Evolutionary conservation across 2,888 invertebrate genomes (phyloP).

Genomic region (Griposia aprilina): DNA sequence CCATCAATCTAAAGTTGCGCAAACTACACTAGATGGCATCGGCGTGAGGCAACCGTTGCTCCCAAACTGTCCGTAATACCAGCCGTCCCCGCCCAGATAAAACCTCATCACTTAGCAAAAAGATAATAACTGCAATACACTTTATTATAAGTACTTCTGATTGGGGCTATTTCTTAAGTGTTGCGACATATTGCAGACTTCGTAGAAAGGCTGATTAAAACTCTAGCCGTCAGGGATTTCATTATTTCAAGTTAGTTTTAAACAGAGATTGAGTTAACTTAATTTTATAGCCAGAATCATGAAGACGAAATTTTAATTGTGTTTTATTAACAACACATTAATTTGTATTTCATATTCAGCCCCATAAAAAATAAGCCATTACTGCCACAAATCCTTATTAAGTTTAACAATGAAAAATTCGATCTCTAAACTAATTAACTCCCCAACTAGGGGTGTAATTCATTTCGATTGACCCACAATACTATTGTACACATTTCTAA

Average conservation of each 20-base stretch:
- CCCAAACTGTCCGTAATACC: constrained; percentile 61
- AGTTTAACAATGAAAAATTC: constrained; percentile 63
- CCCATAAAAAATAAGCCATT: constrained; percentile 31
- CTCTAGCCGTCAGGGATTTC: constrained; percentile 29
- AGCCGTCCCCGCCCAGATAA: constrained; percentile 57
- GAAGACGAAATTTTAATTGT: background rate
- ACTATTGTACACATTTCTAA: constrained; percentile 76
- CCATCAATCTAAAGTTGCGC: constrained; percentile 75
- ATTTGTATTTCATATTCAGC: constrained; percentile 46
- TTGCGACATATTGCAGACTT: constrained; percentile 42
- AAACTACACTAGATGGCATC: constrained; percentile 64
- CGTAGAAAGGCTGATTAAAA: constrained; percentile 33
- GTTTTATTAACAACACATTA: constrained; percentile 33
- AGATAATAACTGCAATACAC: constrained; percentile 64
- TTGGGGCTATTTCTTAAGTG: constrained; percentile 57
- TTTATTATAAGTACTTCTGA: constrained; percentile 55
- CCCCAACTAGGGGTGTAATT: constrained; percentile 72
- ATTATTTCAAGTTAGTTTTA: constrained; percentile 28
- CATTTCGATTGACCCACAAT: constrained; percentile 74
- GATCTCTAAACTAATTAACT: constrained; percentile 75
- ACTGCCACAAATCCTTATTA: constrained; percentile 55
- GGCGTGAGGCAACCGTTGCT: constrained; percentile 68
- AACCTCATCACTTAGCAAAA: constrained; percentile 61
- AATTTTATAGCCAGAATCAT: background rate
- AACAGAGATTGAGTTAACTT: background rate